Conservation (phyloP, 2,113 vertebrate genomes). For the Hystrix cristata region DNA sequence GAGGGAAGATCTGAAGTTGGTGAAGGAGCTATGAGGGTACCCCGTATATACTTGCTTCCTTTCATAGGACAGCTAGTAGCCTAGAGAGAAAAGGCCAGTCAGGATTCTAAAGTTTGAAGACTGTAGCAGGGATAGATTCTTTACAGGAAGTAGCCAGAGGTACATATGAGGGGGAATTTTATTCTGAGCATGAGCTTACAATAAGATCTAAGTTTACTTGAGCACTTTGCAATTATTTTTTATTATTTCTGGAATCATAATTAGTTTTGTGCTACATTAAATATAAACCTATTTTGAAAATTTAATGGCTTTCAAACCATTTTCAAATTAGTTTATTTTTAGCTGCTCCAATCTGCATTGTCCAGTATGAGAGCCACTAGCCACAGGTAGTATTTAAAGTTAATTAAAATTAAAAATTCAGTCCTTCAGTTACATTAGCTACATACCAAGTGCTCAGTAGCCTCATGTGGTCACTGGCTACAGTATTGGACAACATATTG, state of each 20-base stretch:
- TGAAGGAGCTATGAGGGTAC: background rate
- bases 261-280: slow-evolving; percentile 17
- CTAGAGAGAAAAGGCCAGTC: background rate
- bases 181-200: background rate
- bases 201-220: background rate
- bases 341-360: background rate
- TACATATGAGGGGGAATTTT: background rate
- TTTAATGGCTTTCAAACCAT: background rate
- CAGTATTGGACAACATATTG: too few relatives aligned
- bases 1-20: background rate
- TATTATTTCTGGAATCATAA: slow-evolving; percentile 33
- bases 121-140: background rate
- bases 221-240: slow-evolving; percentile 27
- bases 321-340: background rate
- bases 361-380: background rate
- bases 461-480: background rate
- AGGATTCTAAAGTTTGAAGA: background rate
- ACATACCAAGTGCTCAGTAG: background rate
- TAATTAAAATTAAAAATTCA: slow-evolving; percentile 41
- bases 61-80: background rate
- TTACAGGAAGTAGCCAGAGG: background rate
- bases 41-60: background rate
- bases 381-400: slow-evolving; percentile 13
- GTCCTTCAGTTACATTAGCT: background rate
- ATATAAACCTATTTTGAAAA: slow-evolving; percentile 19